Evolutionary conservation across 2,797 vertebrate genomes (phyloP).

Genomic region (Antrozous pallidus): DNA sequence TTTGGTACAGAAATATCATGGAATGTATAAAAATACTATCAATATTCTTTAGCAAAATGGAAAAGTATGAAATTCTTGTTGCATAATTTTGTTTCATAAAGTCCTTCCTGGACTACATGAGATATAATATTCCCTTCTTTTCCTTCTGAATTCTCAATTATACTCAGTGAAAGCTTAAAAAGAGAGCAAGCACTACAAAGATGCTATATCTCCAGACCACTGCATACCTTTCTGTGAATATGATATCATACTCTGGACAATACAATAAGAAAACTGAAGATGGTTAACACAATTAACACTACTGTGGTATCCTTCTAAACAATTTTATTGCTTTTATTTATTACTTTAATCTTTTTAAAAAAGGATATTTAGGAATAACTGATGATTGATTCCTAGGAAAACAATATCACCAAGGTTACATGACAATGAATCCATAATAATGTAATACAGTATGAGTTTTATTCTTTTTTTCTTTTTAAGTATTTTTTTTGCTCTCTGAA

Average conservation of each 20-base stretch:
- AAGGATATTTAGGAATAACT: not conserved
- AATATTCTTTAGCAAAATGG: not conserved
- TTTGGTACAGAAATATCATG: not conserved
- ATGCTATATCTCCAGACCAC: not conserved
- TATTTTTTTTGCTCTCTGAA: not conserved
- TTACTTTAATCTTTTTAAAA: not conserved
- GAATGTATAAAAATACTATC: not conserved
- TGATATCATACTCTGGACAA: not conserved
- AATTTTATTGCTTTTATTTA: not conserved
- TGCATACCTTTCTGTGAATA: not conserved
- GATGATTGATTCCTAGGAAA: conserved; percentile 15
- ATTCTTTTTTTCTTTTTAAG: not conserved
- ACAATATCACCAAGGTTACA: conserved; percentile 16
- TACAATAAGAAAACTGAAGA: not conserved
- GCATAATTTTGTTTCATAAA: not conserved
- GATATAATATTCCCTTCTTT: not conserved
- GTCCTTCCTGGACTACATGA: not conserved
- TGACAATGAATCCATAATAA: not conserved
- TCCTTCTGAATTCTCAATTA: conserved; percentile 3
- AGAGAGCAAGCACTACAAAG: not conserved
- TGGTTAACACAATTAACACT: not conserved
- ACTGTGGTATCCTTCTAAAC: not conserved
- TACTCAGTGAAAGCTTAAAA: conserved; percentile 17
- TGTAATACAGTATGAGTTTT: not conserved
- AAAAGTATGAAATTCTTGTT: not conserved